phyloP scores from a whole-genome alignment of 2,797 vertebrate species.

The Diceros bicornis region DNA sequence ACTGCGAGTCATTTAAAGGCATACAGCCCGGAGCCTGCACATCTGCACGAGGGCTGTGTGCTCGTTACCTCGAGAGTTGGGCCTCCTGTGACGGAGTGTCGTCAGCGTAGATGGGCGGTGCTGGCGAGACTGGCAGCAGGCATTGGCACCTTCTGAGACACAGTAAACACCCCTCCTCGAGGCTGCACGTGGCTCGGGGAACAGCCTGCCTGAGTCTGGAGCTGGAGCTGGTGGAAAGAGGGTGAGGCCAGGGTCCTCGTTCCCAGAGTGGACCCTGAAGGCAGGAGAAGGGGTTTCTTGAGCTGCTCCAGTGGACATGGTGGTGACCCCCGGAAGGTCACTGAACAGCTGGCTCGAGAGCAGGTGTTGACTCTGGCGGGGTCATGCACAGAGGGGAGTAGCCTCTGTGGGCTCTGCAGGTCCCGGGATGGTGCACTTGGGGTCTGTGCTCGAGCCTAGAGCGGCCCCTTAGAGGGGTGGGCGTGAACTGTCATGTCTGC shows the following conservation, averaged over 20 bases:
- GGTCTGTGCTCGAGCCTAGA: not conserved
- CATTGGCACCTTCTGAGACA: not conserved
- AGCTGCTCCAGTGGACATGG: not conserved
- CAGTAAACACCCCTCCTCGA: rapidly evolving
- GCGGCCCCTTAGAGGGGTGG: rapidly evolving
- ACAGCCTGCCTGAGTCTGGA: not conserved
- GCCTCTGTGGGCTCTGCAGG: rapidly evolving
- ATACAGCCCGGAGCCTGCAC: too few species aligned
- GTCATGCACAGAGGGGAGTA: too few species aligned
- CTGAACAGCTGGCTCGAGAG: not conserved
- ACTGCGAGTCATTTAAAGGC: not conserved
- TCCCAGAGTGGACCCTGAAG: not conserved
- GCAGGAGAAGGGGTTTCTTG: not conserved
- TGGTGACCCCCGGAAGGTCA: not conserved
- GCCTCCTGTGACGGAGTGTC: not conserved
- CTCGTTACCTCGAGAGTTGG: not conserved
- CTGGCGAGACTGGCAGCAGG: not conserved
- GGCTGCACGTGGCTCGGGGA: rapidly evolving
- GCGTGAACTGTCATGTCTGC: not conserved
- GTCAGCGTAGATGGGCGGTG: not conserved
- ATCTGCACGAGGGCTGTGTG: rapidly evolving
- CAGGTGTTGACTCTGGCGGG: not conserved
- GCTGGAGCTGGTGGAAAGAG: not conserved
- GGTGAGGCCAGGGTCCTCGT: not conserved
- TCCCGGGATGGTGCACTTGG: rapidly evolving